Percentiles rank a stretch among this genome's conserved stretches.
Conservation (phyloP, 2,113 vertebrate species). For the Callipepla californica region DNA sequence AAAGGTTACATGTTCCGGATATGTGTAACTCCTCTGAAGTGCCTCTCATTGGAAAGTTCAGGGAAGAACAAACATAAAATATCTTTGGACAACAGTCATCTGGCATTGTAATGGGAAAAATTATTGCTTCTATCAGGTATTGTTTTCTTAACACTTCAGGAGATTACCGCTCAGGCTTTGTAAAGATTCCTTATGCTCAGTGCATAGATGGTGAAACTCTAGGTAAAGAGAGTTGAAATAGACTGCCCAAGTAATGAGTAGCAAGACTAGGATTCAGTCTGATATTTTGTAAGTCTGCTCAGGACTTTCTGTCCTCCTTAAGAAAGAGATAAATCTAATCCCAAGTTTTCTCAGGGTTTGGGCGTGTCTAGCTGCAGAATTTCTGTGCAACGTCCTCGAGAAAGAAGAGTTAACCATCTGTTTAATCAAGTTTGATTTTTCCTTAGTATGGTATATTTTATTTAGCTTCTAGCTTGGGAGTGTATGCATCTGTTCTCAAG, state of each 20-base stretch:
- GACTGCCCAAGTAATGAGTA: neutral
- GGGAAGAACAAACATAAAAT: neutral
- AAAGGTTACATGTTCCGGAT: neutral
- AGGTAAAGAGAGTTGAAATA: neutral
- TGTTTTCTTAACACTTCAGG: neutral
- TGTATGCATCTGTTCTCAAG: neutral
- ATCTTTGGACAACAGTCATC: neutral
- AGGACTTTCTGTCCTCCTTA: neutral
- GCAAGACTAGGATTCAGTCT: neutral
- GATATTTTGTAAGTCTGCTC: neutral
- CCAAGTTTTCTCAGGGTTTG: neutral
- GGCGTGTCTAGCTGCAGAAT: neutral
- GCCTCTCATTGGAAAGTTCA: neutral
- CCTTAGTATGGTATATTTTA: neutral
- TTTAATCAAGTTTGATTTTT: neutral
- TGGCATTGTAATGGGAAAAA: neutral
- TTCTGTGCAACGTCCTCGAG: neutral
- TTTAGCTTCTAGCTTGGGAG: neutral
- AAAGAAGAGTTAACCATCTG: neutral
- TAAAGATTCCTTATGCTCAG: neutral
- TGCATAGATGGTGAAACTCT: neutral
- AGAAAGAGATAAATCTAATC: neutral
- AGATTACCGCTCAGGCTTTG: neutral
- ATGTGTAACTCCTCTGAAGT: neutral
- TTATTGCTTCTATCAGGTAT: neutral